Base-by-base conservation (phyloP, 2,888 invertebrate genomes). In the Anthoptus insignis region DNA sequence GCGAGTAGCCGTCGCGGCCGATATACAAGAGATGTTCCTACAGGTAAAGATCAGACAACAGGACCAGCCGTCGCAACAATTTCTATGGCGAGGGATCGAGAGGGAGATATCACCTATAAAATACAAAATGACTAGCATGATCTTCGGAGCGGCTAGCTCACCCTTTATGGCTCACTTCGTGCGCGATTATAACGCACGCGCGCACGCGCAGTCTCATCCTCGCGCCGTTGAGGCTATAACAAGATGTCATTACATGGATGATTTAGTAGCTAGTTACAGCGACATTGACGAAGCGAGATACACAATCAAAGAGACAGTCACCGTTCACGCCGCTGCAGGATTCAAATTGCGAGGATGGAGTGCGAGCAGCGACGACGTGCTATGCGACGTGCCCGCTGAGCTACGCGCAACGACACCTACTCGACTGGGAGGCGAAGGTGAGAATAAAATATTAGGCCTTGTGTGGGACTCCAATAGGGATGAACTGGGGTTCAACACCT, bases 221-320 rank as follows among this genome's bases (percentile, higher is more conserved):
- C 37, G 21, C 3, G 59, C 59, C 6, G 19, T 34, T 7, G 49
- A 59, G 9, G 49, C 59, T 19, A 59, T 59, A 6, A 59, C 49
- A 3, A 19, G 21, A 27, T 50, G 57, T 27, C 50, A 47, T 21
- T 65, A 60, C 52, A 65, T 78, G 67, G 76, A 77, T 19, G 75
- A 78, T n/a, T 79, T 73, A 39, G 57, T 81, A 4, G 75, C 75
- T 3, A 76, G 77, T 39, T 68, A 72, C 2, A 69, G 73, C 4
- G 64, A 70, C 0, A 61, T 53, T 4, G 59, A 69, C 1, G 68
- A 72, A 58, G 77, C 79, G 0, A 45, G 14, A 2, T 14, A 39
- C 3, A 19, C 76, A 29, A 59, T 69, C 6, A 14, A 47, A 0
- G 66, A 73, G 3, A 66, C 72, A 1, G 37, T 54, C 14, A 34